Conservation (phyloP, 2,888 invertebrate species). For the Plebejus melissa region DNA sequence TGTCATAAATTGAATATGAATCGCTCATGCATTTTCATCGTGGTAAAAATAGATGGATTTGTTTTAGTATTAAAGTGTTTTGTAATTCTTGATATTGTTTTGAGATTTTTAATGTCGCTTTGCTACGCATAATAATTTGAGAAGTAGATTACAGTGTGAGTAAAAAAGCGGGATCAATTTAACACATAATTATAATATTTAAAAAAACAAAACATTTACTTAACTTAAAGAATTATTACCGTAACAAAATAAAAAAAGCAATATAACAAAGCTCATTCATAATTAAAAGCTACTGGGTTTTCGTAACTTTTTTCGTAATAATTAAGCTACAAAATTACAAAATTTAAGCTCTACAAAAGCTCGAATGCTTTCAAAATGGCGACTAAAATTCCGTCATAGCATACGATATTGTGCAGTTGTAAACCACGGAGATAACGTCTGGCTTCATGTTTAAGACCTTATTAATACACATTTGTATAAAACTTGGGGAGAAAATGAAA, state of each 20-base stretch:
- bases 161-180: too few relatives aligned
- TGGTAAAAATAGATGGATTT: slow-evolving; percentile 17
- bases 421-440: slow-evolving; percentile 29
- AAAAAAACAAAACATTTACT: too few relatives aligned
- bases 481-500: slow-evolving; percentile 9
- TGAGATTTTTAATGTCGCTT: background rate
- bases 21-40: slow-evolving; percentile 31
- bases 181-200: too few relatives aligned
- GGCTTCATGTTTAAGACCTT: slow-evolving; percentile 22
- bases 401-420: slow-evolving; percentile 32
- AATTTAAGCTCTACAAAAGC: slow-evolving; percentile 3
- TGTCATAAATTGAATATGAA: slow-evolving; percentile 30
- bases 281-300: background rate
- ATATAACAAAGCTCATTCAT: background rate
- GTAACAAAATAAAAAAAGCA: too few relatives aligned
- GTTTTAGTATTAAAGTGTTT: background rate
- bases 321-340: background rate
- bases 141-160: background rate
- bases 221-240: too few relatives aligned
- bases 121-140: background rate
- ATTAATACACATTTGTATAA: slow-evolving; percentile 28
- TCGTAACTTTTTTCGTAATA: background rate
- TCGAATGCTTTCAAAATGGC: slow-evolving; percentile 28
- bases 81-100: background rate
- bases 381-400: slow-evolving; percentile 36